Conservation (phyloP, 2,888 invertebrate genomes). For the Nymphalis urticae region DNA sequence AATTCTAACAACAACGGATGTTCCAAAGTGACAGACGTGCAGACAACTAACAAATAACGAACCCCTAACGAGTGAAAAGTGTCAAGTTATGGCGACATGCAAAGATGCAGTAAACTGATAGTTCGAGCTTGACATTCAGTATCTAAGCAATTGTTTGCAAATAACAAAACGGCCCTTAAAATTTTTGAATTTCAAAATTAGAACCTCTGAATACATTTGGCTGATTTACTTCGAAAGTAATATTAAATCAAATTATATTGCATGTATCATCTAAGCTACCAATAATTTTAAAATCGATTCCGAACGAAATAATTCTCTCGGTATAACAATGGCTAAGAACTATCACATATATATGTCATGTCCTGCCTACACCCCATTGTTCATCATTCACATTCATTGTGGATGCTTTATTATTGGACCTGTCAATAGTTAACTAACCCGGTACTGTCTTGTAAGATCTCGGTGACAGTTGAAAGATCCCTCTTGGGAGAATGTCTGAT, state of each 20-base stretch:
- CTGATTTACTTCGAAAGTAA: background rate
- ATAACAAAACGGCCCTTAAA: background rate
- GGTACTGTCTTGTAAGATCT: slow-evolving; percentile 40
- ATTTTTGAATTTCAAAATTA: background rate
- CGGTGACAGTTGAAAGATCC: slow-evolving; percentile 43
- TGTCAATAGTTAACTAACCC: slow-evolving; percentile 51
- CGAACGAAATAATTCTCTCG: slow-evolving; percentile 15
- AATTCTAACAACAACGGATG: slow-evolving; percentile 53
- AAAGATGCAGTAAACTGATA: slow-evolving; percentile 39
- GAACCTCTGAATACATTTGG: background rate
- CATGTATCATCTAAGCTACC: slow-evolving; percentile 5
- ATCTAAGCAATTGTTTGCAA: slow-evolving; percentile 23
- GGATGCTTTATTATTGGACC: slow-evolving; percentile 58
- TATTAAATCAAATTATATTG: background rate
- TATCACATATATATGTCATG: slow-evolving; percentile 23
- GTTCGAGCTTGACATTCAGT: slow-evolving; percentile 17
- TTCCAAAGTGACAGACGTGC: slow-evolving; percentile 47
- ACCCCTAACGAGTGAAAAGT: slow-evolving; percentile 75
- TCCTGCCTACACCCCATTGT: slow-evolving; percentile 51
- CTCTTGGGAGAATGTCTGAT: slow-evolving; percentile 38
- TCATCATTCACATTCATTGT: slow-evolving; percentile 59
- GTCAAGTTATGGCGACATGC: slow-evolving; percentile 54
- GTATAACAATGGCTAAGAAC: slow-evolving; percentile 20
- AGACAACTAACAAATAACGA: slow-evolving; percentile 78
- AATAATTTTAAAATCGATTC: slow-evolving; percentile 18